These are phyloP conservation scores for Sardina pilchardus DNA, from an alignment of 2,113 vertebrate genomes.

Conservation along the genomic window DNA sequence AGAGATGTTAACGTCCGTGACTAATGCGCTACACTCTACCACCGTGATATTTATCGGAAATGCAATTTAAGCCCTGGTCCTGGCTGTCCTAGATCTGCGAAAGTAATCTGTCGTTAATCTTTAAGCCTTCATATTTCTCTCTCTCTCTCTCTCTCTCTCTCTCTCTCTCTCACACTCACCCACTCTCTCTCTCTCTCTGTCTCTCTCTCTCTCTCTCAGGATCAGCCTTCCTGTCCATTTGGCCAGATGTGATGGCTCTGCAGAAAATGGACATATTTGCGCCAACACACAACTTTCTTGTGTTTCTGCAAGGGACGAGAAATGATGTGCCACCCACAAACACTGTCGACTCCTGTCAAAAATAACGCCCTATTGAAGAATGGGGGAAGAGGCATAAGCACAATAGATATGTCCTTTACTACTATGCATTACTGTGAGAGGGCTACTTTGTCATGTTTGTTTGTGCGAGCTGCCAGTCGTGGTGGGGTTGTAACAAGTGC, in stretches of 20 bases:
- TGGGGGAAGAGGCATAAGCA: background rate
- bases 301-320: background rate
- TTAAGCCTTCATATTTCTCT: conserved; percentile 38
- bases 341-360: background rate
- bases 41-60: conserved; percentile 19
- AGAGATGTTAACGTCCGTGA: background rate
- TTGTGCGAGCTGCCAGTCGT: background rate
- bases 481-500: background rate
- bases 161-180: background rate
- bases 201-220: background rate
- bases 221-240: conserved; percentile 5
- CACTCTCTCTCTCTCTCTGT: background rate
- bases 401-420: background rate
- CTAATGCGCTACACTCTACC: background rate
- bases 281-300: background rate
- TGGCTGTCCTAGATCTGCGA: conserved; percentile 35
- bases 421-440: background rate
- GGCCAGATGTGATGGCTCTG: conserved; percentile 12
- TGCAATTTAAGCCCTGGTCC: conserved; percentile 25
- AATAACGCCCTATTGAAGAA: background rate
- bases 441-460: background rate
- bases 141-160: background rate
- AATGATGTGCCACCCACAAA: background rate
- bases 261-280: background rate
- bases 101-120: conserved; percentile 47